Percentiles rank a stretch among this genome's conserved stretches.
phyloP scores from a whole-genome alignment of 2,113 vertebrate species.

The Glaucomys volans region DNA sequence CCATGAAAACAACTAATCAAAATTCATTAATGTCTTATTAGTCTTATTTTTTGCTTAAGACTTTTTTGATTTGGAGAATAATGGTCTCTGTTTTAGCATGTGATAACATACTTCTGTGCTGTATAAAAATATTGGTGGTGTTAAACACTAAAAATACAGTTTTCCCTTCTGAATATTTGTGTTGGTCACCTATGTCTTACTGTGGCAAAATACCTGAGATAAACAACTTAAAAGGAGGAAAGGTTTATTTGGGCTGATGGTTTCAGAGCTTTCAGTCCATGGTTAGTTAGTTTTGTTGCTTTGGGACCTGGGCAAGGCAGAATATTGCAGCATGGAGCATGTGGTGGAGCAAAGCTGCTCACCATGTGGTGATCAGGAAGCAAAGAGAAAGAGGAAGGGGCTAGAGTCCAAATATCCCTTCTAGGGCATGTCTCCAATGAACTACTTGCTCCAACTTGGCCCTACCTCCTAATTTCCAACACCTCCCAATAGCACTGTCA shows the following conservation, averaged over 20 bases:
- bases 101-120: not conserved
- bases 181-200: not conserved
- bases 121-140: rapidly evolving
- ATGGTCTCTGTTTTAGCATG: not conserved
- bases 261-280: not conserved
- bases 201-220: not conserved
- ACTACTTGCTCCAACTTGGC: too few species aligned
- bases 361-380: too few species aligned
- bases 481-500: not conserved
- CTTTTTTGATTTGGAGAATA: constrained; percentile 43
- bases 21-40: constrained; percentile 50
- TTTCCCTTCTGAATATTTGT: not conserved
- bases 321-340: not conserved
- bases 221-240: not conserved
- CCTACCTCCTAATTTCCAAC: not conserved
- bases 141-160: not conserved
- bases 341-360: not conserved
- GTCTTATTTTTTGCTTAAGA: not conserved
- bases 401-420: not conserved
- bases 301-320: not conserved
- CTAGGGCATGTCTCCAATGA: not conserved
- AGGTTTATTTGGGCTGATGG: not conserved
- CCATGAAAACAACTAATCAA: constrained; percentile 32
- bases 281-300: not conserved
- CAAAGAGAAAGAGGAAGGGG: too few species aligned